phyloP scores from a whole-genome alignment of 2,113 vertebrate genomes.

The Oenanthe oenanthe region DNA sequence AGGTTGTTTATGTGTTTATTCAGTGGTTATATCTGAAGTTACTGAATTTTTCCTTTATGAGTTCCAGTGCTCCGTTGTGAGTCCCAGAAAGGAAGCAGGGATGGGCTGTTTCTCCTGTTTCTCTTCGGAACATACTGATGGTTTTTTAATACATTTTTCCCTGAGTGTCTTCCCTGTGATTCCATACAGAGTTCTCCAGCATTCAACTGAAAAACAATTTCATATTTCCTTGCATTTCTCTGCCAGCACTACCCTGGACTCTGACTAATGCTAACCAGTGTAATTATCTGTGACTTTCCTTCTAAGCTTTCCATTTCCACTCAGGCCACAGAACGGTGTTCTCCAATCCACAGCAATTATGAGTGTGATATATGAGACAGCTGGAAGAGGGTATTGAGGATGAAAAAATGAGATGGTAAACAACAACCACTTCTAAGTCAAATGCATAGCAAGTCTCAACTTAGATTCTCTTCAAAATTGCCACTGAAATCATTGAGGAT shows the following conservation, averaged over 20 bases:
- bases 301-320: constrained; percentile 14
- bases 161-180: background rate
- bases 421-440: background rate
- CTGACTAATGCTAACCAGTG: constrained; percentile 42
- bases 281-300: constrained; percentile 22
- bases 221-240: constrained; percentile 40
- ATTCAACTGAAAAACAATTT: constrained; percentile 6
- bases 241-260: background rate
- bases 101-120: background rate
- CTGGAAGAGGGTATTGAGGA: background rate
- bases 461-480: background rate
- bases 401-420: background rate
- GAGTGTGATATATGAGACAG: background rate
- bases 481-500: background rate
- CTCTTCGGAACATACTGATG: background rate
- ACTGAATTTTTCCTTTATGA: constrained; percentile 5
- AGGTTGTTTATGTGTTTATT: background rate
- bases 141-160: constrained; percentile 24
- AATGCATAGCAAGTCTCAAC: background rate
- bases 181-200: constrained; percentile 7
- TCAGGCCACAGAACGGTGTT: background rate
- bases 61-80: background rate
- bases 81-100: background rate
- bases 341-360: background rate
- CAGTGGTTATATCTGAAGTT: background rate